Percentiles rank a stretch among this genome's conserved stretches.
phyloP scores from a whole-genome alignment of 2,113 vertebrate species.

The Sula dactylatra region DNA sequence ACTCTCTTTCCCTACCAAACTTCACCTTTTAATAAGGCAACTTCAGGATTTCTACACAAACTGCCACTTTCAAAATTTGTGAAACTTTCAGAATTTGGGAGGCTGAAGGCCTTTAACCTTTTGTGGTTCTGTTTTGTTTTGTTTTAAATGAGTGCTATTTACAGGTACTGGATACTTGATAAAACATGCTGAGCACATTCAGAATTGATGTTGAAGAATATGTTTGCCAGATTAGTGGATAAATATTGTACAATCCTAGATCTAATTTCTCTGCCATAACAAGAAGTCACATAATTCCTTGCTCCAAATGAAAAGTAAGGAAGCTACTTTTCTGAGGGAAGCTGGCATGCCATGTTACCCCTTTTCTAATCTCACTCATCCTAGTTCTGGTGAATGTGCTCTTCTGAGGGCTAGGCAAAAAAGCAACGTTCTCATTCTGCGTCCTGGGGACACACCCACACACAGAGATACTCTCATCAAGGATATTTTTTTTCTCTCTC shows the following conservation, averaged over 20 bases:
- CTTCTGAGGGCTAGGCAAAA: neutral
- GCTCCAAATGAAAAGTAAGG: neutral
- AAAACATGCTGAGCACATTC: neutral
- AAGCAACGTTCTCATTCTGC: neutral
- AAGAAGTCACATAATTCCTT: neutral
- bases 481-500: constrained; percentile 4
- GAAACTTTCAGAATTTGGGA: neutral
- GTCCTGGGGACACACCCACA: neutral
- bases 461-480: neutral
- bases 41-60: neutral
- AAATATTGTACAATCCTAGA: neutral
- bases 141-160: neutral
- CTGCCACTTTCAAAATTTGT: neutral
- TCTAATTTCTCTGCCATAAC: neutral
- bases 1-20: neutral
- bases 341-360: neutral
- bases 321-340: neutral
- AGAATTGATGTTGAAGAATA: neutral
- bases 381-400: neutral
- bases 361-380: neutral
- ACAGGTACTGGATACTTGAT: neutral
- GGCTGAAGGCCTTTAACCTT: neutral
- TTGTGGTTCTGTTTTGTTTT: neutral
- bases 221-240: neutral
- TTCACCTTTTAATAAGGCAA: neutral